A percentile compares a stretch with the other conserved stretches of the same genome.
These are phyloP conservation scores for Willowsia nigromaculata DNA, from an alignment of 2,888 invertebrate genomes.

Conservation along the genomic window DNA sequence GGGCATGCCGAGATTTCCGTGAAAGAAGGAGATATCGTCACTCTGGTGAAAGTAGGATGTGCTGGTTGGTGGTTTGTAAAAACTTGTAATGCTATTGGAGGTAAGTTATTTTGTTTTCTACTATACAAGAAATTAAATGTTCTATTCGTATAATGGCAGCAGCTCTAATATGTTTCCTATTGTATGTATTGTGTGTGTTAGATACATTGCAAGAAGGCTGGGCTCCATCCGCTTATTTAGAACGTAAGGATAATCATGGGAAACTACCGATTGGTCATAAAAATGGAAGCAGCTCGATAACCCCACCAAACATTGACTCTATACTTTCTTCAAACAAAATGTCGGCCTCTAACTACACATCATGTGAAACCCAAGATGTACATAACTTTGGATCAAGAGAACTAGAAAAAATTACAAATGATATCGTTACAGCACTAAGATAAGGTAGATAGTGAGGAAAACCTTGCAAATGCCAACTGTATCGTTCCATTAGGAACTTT, in stretches of 20 bases:
- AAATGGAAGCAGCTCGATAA: slow-evolving; percentile 40
- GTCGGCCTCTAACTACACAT: slow-evolving; percentile 3
- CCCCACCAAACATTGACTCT: slow-evolving; percentile 43
- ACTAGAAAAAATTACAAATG: slow-evolving; percentile 66
- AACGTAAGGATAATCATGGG: slow-evolving; percentile 82
- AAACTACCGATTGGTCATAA: neutral
- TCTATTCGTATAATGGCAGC: no score
- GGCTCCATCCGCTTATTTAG: slow-evolving; percentile 96
- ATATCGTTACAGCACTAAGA: slow-evolving; percentile 65
- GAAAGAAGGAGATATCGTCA: slow-evolving; percentile 93
- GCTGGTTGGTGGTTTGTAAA: slow-evolving; percentile 98
- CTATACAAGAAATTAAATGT: no score
- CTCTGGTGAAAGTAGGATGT: slow-evolving; percentile 94
- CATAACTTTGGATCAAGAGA: slow-evolving; percentile 55
- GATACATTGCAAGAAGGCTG: slow-evolving; percentile 81
- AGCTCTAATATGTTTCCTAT: no score
- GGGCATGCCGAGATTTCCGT: slow-evolving; percentile 94
- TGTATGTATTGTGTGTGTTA: neutral
- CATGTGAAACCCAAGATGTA: slow-evolving; percentile 9
- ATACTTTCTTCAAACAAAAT: slow-evolving; percentile 45
- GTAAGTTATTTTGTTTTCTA: no score
- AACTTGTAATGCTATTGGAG: slow-evolving; percentile 85
- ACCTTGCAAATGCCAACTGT: no score
- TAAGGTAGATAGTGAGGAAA: neutral
- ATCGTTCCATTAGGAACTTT: no score